A percentile compares a stretch with the other conserved stretches of the same genome.
Evolutionary conservation across 1,140 invertebrate genomes (phyloP).

Genomic region (Dreissena rostriformis): DNA sequence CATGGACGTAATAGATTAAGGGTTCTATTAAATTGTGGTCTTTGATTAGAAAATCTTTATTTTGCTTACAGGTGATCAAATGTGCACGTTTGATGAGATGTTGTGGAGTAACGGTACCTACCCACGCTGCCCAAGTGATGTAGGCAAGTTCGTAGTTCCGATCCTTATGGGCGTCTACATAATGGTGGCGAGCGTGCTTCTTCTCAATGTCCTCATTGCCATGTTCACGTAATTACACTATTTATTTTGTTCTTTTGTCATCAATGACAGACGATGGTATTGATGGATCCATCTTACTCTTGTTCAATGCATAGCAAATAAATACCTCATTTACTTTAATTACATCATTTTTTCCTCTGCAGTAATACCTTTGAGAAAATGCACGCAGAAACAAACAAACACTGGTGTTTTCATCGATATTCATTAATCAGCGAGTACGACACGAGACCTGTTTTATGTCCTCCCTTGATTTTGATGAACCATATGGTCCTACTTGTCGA

Average conservation of each 20-base stretch:
- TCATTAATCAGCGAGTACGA: background rate
- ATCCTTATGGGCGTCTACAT: background rate
- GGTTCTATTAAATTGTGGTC: no score
- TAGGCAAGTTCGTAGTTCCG: background rate
- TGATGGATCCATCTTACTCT: no score
- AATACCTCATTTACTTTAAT: no score
- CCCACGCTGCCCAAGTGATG: no score
- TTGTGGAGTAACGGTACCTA: no score
- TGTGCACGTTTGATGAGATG: no score
- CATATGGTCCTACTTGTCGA: background rate
- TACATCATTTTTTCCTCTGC: background rate
- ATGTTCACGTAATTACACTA: background rate
- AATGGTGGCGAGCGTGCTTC: background rate
- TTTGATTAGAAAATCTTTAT: no score
- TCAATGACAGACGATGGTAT: no score
- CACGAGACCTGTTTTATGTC: background rate
- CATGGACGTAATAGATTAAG: no score
- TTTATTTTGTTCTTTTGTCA: no score
- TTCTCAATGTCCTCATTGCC: background rate
- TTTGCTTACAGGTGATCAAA: no score
- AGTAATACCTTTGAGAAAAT: background rate
- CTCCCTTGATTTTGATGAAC: background rate
- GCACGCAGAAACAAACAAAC: background rate
- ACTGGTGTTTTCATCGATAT: constrained; percentile 1
- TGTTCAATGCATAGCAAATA: no score